Conservation (phyloP, 2,888 invertebrate genomes). For the Tiliacea citrago region DNA sequence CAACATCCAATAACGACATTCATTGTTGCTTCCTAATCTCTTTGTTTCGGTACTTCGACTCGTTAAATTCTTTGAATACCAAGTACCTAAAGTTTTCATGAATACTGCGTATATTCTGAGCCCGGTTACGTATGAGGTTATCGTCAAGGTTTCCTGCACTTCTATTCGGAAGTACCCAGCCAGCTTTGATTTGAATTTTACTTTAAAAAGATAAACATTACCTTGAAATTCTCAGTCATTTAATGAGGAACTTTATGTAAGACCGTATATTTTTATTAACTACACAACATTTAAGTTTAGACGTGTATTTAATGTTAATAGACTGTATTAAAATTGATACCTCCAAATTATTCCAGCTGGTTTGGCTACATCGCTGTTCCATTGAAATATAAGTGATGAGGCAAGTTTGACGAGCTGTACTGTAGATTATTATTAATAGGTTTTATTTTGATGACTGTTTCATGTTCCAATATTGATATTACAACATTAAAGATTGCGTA, state of each 20-base stretch:
- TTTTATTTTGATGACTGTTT: constrained; percentile 30
- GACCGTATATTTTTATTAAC: constrained; percentile 60
- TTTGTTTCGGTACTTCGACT: constrained; percentile 32
- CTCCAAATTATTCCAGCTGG: constrained; percentile 32
- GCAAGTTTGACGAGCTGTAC: constrained; percentile 30
- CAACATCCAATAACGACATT: constrained; percentile 29
- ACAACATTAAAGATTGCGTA: constrained; percentile 17
- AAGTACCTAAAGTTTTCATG: constrained; percentile 24
- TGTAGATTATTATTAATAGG: constrained; percentile 31
- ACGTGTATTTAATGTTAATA: constrained; percentile 58
- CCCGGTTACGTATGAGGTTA: constrained; percentile 47
- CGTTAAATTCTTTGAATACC: constrained; percentile 14
- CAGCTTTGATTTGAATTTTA: constrained; percentile 55
- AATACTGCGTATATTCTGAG: constrained; percentile 24
- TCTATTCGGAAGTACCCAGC: constrained; percentile 52
- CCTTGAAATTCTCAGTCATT: constrained; percentile 56
- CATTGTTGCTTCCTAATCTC: constrained; percentile 26
- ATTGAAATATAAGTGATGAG: constrained; percentile 28
- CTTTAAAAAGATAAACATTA: constrained; percentile 51
- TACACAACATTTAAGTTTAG: constrained; percentile 49
- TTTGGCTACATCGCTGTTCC: constrained; percentile 28
- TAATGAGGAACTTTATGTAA: constrained; percentile 55
- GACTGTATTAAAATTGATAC: constrained; percentile 51
- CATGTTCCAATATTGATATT: constrained; percentile 27
- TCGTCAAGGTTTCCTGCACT: constrained; percentile 57